Percentiles rank a stretch among this genome's conserved stretches.
phyloP scores from a whole-genome alignment of 1,140 invertebrate genomes.

The Alviniconcha marisindica region DNA sequence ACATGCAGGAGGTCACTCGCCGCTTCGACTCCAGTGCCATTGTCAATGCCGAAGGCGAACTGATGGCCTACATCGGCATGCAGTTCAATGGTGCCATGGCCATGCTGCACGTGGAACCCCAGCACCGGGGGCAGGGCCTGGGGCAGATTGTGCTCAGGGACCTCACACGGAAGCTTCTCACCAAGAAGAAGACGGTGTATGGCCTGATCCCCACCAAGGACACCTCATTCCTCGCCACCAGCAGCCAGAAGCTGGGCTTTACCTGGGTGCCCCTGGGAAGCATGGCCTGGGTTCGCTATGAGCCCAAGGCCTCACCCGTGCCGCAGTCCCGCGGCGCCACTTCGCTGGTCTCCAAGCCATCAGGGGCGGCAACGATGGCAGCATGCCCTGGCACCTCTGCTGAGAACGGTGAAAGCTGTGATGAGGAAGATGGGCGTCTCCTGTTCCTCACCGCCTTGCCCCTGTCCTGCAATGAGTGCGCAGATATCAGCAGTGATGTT shows the following conservation, averaged over 20 bases:
- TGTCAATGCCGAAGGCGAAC: conserved; percentile 46
- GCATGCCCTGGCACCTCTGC: neutral
- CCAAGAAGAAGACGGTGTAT: conserved; percentile 54
- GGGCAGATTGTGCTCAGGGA: conserved; percentile 56
- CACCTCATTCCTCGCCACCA: conserved; percentile 51
- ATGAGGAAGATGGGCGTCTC: neutral
- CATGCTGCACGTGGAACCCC: conserved; percentile 60
- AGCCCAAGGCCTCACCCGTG: conserved; percentile 32
- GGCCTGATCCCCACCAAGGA: conserved; percentile 62
- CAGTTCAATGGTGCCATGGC: conserved; percentile 66
- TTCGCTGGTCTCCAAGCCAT: neutral
- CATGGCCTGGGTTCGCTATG: conserved; percentile 60
- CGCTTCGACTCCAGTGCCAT: conserved; percentile 63
- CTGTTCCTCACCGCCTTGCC: conserved; percentile 46
- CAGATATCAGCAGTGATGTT: conserved; percentile 31
- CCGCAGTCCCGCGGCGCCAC: neutral
- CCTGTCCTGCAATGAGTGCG: conserved; percentile 47
- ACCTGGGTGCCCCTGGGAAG: conserved; percentile 63
- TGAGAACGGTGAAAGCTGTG: neutral
- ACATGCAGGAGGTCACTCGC: conserved; percentile 53
- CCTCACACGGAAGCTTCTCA: conserved; percentile 52
- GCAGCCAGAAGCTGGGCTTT: conserved; percentile 55
- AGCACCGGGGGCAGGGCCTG: conserved; percentile 52
- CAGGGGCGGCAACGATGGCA: neutral
- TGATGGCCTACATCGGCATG: conserved; percentile 62